Conservation (phyloP, 2,113 vertebrate species). For the Parus major region DNA sequence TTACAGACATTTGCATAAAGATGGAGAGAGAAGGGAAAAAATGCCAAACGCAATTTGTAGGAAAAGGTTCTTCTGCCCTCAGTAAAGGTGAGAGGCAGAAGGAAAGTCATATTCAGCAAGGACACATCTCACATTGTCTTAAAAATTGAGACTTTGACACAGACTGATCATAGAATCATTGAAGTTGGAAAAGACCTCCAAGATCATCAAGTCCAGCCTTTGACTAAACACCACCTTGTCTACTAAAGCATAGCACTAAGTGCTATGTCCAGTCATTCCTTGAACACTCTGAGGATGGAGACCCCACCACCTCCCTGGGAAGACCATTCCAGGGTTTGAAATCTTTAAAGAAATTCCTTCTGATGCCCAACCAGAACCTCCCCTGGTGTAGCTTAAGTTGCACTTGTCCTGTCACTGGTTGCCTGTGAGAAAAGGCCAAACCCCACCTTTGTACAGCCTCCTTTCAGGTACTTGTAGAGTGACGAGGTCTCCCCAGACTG, state of each 20-base stretch:
- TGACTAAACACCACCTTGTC: not conserved
- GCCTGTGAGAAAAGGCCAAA: not conserved
- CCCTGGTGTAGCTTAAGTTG: not conserved
- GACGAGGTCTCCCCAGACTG: not conserved
- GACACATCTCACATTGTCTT: not conserved
- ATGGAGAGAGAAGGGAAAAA: not conserved
- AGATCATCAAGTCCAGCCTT: not conserved
- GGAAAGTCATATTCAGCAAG: not conserved
- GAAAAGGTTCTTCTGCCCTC: not conserved
- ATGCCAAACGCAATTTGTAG: not conserved
- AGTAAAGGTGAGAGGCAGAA: not conserved
- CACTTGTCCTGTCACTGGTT: not conserved
- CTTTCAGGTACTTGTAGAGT: not conserved
- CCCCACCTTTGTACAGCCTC: not conserved
- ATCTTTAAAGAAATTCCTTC: not conserved
- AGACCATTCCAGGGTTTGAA: not conserved
- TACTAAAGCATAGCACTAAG: not conserved
- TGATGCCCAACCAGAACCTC: not conserved
- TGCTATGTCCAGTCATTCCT: not conserved
- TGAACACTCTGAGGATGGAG: not conserved
- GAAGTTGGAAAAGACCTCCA: not conserved
- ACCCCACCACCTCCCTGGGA: not conserved
- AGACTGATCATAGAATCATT: not conserved
- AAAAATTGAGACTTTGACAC: not conserved
- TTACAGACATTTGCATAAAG: not conserved